These are phyloP conservation scores for Oikopleura vanhoeffeni DNA, from an alignment of 23 tunicate species.

Conservation along the genomic window DNA sequence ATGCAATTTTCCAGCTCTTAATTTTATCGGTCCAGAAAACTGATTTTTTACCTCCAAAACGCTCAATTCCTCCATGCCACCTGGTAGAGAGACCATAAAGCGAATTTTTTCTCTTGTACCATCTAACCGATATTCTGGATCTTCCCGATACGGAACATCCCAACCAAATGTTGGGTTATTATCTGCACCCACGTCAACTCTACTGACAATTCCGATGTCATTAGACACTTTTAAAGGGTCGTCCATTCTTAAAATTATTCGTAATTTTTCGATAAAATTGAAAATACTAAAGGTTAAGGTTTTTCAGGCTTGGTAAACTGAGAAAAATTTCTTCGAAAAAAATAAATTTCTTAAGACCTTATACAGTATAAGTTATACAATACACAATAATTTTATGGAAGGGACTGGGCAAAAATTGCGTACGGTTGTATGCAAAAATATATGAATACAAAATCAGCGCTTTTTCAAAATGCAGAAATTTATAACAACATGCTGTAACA, in stretches of 20 bases:
- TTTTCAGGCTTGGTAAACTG: too few relatives aligned
- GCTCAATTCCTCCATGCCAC: neutral
- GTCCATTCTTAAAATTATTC: neutral
- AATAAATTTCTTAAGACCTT: too few relatives aligned
- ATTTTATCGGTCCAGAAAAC: neutral
- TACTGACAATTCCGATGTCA: neutral
- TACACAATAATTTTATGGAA: too few relatives aligned
- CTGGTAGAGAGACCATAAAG: neutral
- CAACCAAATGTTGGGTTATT: neutral
- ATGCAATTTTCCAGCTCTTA: conserved; percentile 47
- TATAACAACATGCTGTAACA: too few relatives aligned
- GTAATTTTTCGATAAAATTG: too few relatives aligned
- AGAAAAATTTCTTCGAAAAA: too few relatives aligned
- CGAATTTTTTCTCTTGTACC: neutral
- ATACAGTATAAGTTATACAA: too few relatives aligned
- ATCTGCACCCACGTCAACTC: neutral
- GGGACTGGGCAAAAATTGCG: too few relatives aligned
- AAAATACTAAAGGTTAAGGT: too few relatives aligned
- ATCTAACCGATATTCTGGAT: neutral
- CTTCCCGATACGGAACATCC: neutral
- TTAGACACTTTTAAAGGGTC: neutral
- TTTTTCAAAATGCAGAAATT: too few relatives aligned
- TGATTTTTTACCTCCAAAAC: neutral
- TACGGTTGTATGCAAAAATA: too few relatives aligned
- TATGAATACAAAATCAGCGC: too few relatives aligned